Base-by-base conservation (phyloP, 2,113 vertebrate species). In the Clarias batrachus region DNA sequence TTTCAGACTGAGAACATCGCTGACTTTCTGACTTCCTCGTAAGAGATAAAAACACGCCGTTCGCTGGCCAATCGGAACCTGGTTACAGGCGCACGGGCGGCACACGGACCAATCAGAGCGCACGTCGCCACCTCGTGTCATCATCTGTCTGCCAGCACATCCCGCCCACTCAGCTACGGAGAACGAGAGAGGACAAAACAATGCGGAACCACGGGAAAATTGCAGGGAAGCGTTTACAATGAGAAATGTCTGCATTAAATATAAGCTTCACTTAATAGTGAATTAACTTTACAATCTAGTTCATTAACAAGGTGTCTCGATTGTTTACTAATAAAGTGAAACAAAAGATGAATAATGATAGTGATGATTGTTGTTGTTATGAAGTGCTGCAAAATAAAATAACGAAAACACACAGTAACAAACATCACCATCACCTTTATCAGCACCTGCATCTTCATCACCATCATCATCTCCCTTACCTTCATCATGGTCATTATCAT, bases 111-210 rank as follows among this genome's bases (percentile, higher is more conserved):
- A 95, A 95, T 94, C 89, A 87, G 11, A 83, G 54, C 33, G 19
- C 65, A 85, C 59, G n/a, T 68, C 71, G 8, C 27, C 41, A 16
- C 86, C 88, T 91, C 88, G 86, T 77, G 87, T 88, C 89, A 92
- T 92, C 91, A 92, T 92, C 93, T 93, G 85, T 85, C 81, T 89
- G 89, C 95, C 90, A 0, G 78, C 16, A 60, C 88, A 41, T 23
- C 37, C 65, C 63, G 48, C 82, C 48, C 80, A 62, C 71, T 88
- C 23, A 21, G 63, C 30, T 60, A 80, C 57, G 57, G 57, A 14
- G 3, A 37, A 17, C 19, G 30, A 23, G 30, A 60, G 30, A 33
- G 78, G 30, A 37, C 56, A 80, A 80, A 80, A 0, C 9, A 2
- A 19, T 30, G 25, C 9, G 52, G 21, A 14, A 14, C 27, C 13